Evolutionary conservation across 1,140 invertebrate species (phyloP), one percentile per base, ranked within the genome.

Genomic region (Trichomalopsis sarcophagae): DNA sequence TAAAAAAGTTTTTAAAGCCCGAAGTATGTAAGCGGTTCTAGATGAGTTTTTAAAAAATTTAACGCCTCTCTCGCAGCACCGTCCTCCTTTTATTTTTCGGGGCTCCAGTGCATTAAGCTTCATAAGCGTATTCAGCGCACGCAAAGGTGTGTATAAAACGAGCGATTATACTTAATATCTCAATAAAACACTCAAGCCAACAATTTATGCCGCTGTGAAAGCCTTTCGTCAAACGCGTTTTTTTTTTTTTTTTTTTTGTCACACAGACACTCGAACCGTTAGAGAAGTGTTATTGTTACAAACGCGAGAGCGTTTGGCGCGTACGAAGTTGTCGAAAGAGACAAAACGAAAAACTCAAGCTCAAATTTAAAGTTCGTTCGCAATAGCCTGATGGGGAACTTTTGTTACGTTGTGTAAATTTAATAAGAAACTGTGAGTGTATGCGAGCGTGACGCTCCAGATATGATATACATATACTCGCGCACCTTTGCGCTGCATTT

Each of bases 161-260:
- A 50, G 44, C n/a, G 30, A 62, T 77, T 55, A 50, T 77, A 23
- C 50, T 77, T 77, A 50, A 77, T 77, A 27, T 27, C 74, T 77
- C 73, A 77, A 77, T 50, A 27, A 77, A 77, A 74, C 36, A 40
- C 69, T 5, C 11, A 1, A 27, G 75, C 50, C 23, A 6, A 23
- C 50, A 77, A 77, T 77, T 77, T 36, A 55, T 55, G n/a, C 2
- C 9, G 21, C 7, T 36, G 27, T 27, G 9, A 47, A 77, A 77
- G 50, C 40, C 7, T 23, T 77, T 50, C 47, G 21, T 77, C 23
- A 77, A 77, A 36, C n/a, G 30, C n/a, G 9, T 44, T 44, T 44
- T 7, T 1, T 7, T 44, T 44, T 11, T 27, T 27, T 27, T 1
- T 27, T 27, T 27, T 27, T 27, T 27, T 27, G 27, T 27, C 27